Evolutionary conservation across 2,888 invertebrate genomes (phyloP).

Genomic region (Drymonia ruficornis): DNA sequence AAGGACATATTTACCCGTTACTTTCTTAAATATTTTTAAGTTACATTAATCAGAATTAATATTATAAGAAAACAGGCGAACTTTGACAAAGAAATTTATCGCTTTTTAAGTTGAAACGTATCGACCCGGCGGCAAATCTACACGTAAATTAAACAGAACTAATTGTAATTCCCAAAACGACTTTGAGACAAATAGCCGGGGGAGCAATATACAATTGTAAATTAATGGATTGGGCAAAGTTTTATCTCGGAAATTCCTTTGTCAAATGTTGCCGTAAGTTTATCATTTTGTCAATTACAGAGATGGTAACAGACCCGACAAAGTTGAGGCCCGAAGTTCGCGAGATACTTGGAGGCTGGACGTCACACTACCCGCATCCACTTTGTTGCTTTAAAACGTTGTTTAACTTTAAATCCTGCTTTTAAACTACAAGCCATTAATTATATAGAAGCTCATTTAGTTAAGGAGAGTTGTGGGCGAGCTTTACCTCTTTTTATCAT

Average conservation of each 20-base stretch:
- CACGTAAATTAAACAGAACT: not conserved
- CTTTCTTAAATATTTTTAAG: not conserved
- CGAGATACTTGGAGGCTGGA: slow-evolving; percentile 81
- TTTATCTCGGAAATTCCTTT: slow-evolving; percentile 50
- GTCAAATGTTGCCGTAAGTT: slow-evolving; percentile 53
- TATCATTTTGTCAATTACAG: slow-evolving; percentile 53
- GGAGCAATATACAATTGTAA: not conserved
- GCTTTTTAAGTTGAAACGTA: slow-evolving; percentile 5
- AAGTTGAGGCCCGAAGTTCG: slow-evolving; percentile 64
- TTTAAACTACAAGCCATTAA: slow-evolving; percentile 72
- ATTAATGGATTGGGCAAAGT: slow-evolving; percentile 10
- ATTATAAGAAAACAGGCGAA: slow-evolving; percentile 15
- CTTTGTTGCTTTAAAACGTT: slow-evolving; percentile 64
- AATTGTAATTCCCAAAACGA: not conserved
- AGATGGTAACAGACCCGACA: slow-evolving; percentile 64
- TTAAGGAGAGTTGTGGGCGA: slow-evolving; percentile 68
- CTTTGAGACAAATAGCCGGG: not conserved
- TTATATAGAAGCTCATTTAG: slow-evolving; percentile 58
- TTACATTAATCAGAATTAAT: not conserved
- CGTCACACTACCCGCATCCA: slow-evolving; percentile 73
- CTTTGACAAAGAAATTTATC: slow-evolving; percentile 37
- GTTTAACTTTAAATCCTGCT: slow-evolving; percentile 65
- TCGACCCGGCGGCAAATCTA: not conserved
- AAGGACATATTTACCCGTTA: not conserved
- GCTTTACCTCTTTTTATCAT: slow-evolving; percentile 31